Base-by-base conservation (phyloP, 2,797 vertebrate species). In the Trachops cirrhosus region DNA sequence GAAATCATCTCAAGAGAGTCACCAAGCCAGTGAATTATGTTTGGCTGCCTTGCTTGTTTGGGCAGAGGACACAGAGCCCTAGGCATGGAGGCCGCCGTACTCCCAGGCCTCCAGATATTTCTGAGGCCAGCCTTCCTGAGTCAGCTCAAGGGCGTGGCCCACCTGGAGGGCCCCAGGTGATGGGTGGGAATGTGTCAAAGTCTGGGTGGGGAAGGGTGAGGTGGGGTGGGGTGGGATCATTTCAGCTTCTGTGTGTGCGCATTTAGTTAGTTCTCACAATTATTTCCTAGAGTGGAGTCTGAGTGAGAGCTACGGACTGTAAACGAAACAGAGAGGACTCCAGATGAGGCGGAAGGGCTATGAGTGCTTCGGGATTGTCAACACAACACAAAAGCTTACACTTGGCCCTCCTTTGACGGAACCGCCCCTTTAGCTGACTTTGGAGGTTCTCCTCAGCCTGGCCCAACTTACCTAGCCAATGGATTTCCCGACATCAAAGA, bases 231-330 rank as follows among this genome's bases (percentile, higher is more conserved):
- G 86, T 96, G 70, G 62, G 32, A n/a, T 41, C 26, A 1, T 15
- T 44, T 52, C n/a, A 73, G 80, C 48, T 34, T 89, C 34, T 18
- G 3, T 80, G 37, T 57, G 34, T 32, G 48, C 9, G 0, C 18
- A 32, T 57, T 91, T 85, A 46, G 68, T 85, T 77, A 34, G 67
- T 92, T 96, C 85, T 96, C 93, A 93, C 80, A 16, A 29, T 80
- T 67, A 41, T 37, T 11, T 48, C n/a, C 44, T 54, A 44, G 22
- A 75, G 41, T 29, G 12, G n/a, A 54, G 9, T n/a, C 52, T 79
- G 59, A n/a, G 86, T 91, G 59, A 86, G n/a, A 77, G 24, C 57
- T 54, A 9, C 5, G 9, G 0, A 1, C 64, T 34, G 0, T 11
- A 5, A 48, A 15, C 16, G 70, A 67, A 19, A 64, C 2, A 10